Evolutionary conservation across 2,888 invertebrate species (phyloP).

Genomic region (Syrphus vitripennis): DNA sequence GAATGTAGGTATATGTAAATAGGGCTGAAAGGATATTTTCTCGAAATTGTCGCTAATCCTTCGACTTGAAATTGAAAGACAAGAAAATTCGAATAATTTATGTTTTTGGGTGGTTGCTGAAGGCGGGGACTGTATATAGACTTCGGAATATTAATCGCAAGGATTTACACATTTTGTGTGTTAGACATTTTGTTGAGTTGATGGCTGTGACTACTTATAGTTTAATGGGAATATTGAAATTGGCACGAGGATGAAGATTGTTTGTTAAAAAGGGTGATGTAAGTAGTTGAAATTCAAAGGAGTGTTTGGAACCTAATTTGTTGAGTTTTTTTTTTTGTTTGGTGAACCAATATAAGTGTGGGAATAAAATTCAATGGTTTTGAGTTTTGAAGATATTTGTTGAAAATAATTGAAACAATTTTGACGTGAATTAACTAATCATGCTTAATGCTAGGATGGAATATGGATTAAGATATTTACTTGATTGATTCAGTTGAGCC

Average conservation of each 20-base stretch:
- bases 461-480: too few relatives aligned
- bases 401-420: too few relatives aligned
- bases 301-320: background rate
- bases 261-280: background rate
- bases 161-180: conserved; percentile 54
- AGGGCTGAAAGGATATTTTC: conserved; percentile 23
- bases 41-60: conserved; percentile 56
- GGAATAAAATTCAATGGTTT: conserved; percentile 27
- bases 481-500: too few relatives aligned
- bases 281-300: background rate
- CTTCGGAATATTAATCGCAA: conserved; percentile 57
- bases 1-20: background rate
- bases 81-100: conserved; percentile 62
- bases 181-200: background rate
- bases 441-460: too few relatives aligned
- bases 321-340: background rate
- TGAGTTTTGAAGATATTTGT: too few relatives aligned
- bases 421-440: too few relatives aligned
- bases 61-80: conserved; percentile 55
- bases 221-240: conserved; percentile 13
- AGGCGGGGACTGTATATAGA: background rate
- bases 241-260: background rate
- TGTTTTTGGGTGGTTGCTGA: conserved; percentile 24
- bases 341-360: conserved; percentile 30
- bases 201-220: background rate